These are phyloP conservation scores for Sorex maritimensis DNA, from an alignment of 2,797 vertebrate genomes.

Conservation along the genomic window DNA sequence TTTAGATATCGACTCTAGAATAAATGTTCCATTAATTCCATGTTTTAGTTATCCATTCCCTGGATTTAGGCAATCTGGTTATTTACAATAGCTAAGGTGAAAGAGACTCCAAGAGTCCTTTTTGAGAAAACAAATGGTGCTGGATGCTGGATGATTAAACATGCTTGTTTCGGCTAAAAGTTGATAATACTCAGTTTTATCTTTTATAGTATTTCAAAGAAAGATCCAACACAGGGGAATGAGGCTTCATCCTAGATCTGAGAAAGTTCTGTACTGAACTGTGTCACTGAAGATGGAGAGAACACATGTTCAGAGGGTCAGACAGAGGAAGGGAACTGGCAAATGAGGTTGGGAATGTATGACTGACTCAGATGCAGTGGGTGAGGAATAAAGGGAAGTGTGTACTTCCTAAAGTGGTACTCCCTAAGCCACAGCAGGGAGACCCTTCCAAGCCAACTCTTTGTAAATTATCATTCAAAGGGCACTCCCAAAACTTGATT, in stretches of 20 bases:
- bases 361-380: slow-evolving; percentile 30
- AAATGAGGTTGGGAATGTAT: slow-evolving; percentile 25
- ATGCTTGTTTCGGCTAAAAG: slow-evolving; percentile 55
- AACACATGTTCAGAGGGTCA: not conserved
- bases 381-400: not conserved
- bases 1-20: not conserved
- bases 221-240: slow-evolving; percentile 36
- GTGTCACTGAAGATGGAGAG: not conserved
- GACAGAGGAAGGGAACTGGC: not conserved
- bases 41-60: slow-evolving; percentile 57
- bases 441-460: not conserved
- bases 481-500: not conserved
- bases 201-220: slow-evolving; percentile 7
- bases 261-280: not conserved
- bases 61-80: slow-evolving; percentile 49
- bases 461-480: not conserved
- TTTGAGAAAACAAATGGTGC: not conserved
- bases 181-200: no score
- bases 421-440: not conserved
- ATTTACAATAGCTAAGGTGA: slow-evolving; percentile 40
- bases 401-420: not conserved
- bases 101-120: not conserved
- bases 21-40: not conserved
- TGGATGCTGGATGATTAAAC: not conserved
- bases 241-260: not conserved